Evolutionary conservation across 2,113 vertebrate genomes (phyloP).

Genomic region (Poeciliopsis retropinna): DNA sequence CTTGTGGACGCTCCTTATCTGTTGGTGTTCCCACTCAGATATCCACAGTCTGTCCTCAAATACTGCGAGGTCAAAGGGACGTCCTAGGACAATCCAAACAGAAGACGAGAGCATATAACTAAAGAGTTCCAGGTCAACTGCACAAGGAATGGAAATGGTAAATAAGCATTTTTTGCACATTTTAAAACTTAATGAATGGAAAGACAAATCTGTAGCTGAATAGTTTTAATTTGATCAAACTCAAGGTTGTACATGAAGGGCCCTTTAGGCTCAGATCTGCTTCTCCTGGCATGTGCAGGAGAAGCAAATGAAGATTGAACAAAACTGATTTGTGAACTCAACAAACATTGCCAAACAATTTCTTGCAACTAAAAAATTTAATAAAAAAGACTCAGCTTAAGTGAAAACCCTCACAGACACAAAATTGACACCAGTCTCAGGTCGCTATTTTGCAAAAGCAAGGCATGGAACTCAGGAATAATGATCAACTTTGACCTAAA

Average conservation of each 20-base stretch:
- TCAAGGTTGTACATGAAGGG: background rate
- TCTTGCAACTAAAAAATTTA: too few relatives aligned
- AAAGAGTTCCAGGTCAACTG: background rate
- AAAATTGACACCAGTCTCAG: too few relatives aligned
- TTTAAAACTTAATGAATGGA: background rate
- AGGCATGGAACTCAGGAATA: too few relatives aligned
- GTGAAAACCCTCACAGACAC: too few relatives aligned
- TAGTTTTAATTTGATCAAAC: background rate
- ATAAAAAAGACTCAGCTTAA: too few relatives aligned
- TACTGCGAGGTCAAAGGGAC: slow-evolving; percentile 85
- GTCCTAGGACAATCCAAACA: slow-evolving; percentile 74
- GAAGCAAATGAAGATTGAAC: too few relatives aligned
- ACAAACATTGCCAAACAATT: too few relatives aligned
- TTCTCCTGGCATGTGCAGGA: background rate
- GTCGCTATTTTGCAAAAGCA: too few relatives aligned
- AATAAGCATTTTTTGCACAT: background rate
- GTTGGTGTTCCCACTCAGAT: slow-evolving; percentile 84
- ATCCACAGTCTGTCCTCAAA: slow-evolving; percentile 93
- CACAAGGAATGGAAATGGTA: background rate
- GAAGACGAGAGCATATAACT: background rate
- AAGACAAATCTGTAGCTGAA: background rate
- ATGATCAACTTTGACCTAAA: too few relatives aligned
- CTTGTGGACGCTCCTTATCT: slow-evolving; percentile 87
- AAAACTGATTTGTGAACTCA: too few relatives aligned
- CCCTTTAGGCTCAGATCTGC: background rate